Evolutionary conservation across 2,113 vertebrate genomes (phyloP).

Genomic region (Mobula hypostoma): DNA sequence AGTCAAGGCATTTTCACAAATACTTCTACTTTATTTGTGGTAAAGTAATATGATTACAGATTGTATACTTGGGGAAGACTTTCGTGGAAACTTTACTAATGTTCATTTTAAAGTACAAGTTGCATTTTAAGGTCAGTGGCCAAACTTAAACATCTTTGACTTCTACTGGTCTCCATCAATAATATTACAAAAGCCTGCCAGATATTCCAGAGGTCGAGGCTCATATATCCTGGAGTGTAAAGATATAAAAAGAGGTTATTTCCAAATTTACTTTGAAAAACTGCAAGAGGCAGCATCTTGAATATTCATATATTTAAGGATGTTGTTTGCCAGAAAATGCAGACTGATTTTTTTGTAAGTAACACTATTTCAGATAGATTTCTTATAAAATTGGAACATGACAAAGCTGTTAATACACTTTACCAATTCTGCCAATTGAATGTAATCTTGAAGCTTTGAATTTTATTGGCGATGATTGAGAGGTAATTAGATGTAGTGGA

Average conservation of each 20-base stretch:
- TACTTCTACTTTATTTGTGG: neutral
- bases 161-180: neutral
- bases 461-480: neutral
- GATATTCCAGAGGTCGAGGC: neutral
- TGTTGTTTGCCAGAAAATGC: neutral
- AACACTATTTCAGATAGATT: neutral
- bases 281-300: neutral
- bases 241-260: neutral
- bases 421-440: neutral
- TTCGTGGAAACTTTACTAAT: neutral
- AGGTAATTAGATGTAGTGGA: neutral
- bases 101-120: neutral
- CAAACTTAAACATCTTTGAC: no score
- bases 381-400: no score
- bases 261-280: neutral
- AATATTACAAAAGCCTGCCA: neutral
- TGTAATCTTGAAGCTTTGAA: conserved; percentile 16
- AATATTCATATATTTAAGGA: neutral
- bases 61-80: neutral
- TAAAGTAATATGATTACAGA: neutral
- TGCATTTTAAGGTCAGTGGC: neutral
- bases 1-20: neutral
- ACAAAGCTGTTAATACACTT: neutral
- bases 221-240: neutral
- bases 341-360: neutral